These are phyloP conservation scores for Rattus rattus DNA, from an alignment of 2,113 vertebrate species.

Conservation along the genomic window DNA sequence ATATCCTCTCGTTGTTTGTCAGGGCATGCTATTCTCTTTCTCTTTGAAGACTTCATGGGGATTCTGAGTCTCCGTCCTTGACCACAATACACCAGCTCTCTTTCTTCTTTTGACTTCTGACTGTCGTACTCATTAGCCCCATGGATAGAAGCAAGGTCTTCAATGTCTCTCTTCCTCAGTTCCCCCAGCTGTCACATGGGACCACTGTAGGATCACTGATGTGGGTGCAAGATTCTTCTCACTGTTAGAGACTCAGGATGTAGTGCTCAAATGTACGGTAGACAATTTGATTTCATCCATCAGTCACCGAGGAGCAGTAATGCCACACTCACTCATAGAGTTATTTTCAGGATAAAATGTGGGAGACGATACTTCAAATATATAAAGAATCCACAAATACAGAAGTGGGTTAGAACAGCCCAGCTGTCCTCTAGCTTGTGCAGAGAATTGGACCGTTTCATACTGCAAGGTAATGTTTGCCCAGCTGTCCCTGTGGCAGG, in stretches of 20 bases:
- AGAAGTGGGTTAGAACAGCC: neutral
- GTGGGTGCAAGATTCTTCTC: neutral
- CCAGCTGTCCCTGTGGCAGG: neutral
- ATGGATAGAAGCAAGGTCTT: neutral
- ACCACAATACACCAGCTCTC: neutral
- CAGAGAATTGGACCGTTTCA: neutral
- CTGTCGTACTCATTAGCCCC: neutral
- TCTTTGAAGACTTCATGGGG: neutral
- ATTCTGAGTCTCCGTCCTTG: neutral
- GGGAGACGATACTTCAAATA: constrained; percentile 60
- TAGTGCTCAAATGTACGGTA: neutral
- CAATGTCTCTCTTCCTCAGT: neutral
- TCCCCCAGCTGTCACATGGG: neutral
- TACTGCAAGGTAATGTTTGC: neutral
- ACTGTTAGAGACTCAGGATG: neutral
- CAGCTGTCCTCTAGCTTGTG: neutral
- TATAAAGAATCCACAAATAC: constrained; percentile 19
- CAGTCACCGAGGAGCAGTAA: constrained; percentile 40
- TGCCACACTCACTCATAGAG: neutral
- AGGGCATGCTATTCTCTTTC: too few relatives aligned
- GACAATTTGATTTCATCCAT: neutral
- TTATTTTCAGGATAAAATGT: constrained; percentile 60
- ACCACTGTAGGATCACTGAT: neutral
- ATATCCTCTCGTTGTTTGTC: neutral
- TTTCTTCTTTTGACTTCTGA: neutral